Evolutionary conservation across 2,797 vertebrate species (phyloP), one percentile per base, ranked within the genome.

Genomic region (Crypturellus tataupa): DNA sequence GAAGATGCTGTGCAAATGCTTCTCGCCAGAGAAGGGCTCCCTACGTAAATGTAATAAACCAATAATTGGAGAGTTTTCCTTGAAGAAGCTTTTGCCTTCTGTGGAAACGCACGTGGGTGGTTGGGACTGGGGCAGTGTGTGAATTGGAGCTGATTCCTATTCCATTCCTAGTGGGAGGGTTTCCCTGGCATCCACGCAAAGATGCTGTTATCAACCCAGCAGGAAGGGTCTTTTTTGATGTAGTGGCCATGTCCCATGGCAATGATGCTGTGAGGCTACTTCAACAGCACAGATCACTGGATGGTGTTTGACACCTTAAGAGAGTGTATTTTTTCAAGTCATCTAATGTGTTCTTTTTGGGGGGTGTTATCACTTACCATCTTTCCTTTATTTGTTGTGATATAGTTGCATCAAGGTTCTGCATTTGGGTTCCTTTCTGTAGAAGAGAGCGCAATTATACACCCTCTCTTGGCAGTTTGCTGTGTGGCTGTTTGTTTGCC

Each of bases 191-290:
- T 10, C 24, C 33, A 12, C 0, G 0, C 37, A 56, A 44, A 0
- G 6, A n/a, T 5, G 17, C 25, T 10, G 39, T 72, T 42, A 12
- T 68, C 53, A 60, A 42, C 59, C 10, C 12, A 18, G 33, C 46
- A 3, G 20, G 39, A 59, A 70, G 44, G 60, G 24, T 47, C n/a
- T n/a, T 69, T 39, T 8, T 29, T 75, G 39, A 4, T 73, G 4
- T 12, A 0, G 0, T 10, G 3, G 59, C 17, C 55, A 33, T 0
- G 9, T 20, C 3, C 62, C 12, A 3, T 2, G 39, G 62, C 2
- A 3, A 4, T 18, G 44, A 39, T 3, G 2, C 62, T 7, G 12
- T 27, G 42, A 69, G 23, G 40, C 11, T 35, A 2, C 2, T 10
- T 42, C 27, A 42, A 21, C 56, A n/a, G 0, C 53, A 7, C 5